These are phyloP conservation scores for Trilocha varians DNA, from an alignment of 2,888 invertebrate species.

Conservation along the genomic window DNA sequence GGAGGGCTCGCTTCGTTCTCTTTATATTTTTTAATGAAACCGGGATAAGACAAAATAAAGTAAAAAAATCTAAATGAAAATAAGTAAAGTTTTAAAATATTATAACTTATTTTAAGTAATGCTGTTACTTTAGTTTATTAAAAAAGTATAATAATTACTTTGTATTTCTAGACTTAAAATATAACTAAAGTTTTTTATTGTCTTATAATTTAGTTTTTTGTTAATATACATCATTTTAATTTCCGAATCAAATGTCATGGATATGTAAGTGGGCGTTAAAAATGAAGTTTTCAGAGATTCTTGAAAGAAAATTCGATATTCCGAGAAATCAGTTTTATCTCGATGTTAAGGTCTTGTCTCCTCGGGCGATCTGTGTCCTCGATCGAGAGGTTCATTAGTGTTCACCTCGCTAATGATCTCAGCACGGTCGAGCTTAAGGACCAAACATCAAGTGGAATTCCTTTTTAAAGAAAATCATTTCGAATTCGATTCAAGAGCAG, in stretches of 20 bases:
- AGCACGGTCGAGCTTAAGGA: conserved; percentile 20
- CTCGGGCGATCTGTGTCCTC: conserved; percentile 33
- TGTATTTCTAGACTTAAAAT: too few relatives aligned
- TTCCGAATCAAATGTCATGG: too few relatives aligned
- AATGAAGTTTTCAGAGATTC: not conserved
- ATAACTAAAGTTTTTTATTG: too few relatives aligned
- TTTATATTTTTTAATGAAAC: conserved; percentile 40
- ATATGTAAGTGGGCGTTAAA: too few relatives aligned
- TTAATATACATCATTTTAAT: too few relatives aligned
- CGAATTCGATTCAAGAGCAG: not conserved
- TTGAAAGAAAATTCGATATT: conserved; percentile 25
- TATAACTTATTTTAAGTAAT: not conserved
- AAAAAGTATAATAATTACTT: not conserved
- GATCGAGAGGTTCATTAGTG: conserved; percentile 61
- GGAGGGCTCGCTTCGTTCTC: conserved; percentile 17
- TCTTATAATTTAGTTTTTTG: too few relatives aligned
- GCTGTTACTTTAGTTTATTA: not conserved
- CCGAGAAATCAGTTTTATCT: conserved; percentile 27
- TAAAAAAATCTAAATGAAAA: not conserved
- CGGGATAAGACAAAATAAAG: not conserved
- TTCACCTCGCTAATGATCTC: conserved; percentile 56
- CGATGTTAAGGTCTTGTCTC: conserved; percentile 30
- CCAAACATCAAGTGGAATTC: conserved; percentile 21
- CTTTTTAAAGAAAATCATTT: conserved; percentile 11
- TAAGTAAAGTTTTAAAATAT: not conserved